Evolutionary conservation across 2,113 vertebrate species (phyloP).

Genomic region (Anolis sagrei): DNA sequence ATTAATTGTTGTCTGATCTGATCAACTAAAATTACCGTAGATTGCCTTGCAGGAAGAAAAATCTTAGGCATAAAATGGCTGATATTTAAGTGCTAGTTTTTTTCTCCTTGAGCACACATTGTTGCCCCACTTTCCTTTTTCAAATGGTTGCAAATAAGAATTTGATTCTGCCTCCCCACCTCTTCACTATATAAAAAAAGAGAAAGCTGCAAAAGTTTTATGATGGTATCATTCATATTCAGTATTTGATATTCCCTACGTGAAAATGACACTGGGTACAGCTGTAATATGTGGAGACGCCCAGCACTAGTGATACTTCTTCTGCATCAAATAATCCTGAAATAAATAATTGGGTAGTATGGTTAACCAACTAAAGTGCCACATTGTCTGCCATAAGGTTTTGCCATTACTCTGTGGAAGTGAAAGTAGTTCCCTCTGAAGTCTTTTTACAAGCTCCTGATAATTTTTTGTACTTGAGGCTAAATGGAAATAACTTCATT

Average conservation of each 20-base stretch:
- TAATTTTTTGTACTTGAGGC: constrained; percentile 40
- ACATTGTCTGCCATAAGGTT: constrained; percentile 24
- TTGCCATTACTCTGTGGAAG: constrained; percentile 37
- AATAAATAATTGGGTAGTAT: not conserved
- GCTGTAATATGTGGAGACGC: not conserved
- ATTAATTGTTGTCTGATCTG: no score
- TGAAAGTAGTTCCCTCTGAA: constrained; percentile 8
- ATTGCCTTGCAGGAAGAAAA: not conserved
- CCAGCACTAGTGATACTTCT: not conserved
- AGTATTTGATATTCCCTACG: no score
- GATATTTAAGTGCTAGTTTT: not conserved
- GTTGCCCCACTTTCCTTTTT: not conserved
- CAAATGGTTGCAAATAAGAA: not conserved
- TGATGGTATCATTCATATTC: not conserved
- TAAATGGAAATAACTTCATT: constrained; percentile 37
- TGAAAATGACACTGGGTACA: not conserved
- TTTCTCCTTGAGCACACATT: not conserved
- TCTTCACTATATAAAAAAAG: not conserved
- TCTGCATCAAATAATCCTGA: not conserved
- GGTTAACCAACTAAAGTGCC: not conserved
- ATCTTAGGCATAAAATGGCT: not conserved
- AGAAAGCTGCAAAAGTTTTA: not conserved
- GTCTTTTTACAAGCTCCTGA: constrained; percentile 30
- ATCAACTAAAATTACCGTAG: not conserved
- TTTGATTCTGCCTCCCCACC: not conserved